phyloP scores from a whole-genome alignment of 53 echinoderm and acorn worm species.

The Arbacia lixula region DNA sequence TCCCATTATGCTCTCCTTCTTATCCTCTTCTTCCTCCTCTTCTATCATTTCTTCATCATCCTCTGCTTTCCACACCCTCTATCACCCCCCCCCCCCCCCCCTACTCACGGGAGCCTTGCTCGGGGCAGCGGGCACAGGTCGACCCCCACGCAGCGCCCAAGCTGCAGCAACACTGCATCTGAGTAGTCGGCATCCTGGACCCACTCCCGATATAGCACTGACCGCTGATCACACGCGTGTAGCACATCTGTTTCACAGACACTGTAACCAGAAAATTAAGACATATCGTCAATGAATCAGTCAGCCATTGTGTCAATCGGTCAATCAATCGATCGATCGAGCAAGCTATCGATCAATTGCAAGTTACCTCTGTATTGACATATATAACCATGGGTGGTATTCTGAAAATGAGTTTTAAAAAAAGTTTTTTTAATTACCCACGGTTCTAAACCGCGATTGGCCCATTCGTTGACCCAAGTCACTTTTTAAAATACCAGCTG shows the following conservation, averaged over 20 bases:
- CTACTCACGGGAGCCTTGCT: constrained; percentile 65
- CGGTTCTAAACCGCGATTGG: no score
- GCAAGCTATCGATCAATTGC: no score
- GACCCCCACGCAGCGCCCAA: constrained; percentile 90
- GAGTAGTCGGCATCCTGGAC: constrained; percentile 75
- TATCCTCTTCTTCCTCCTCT: constrained; percentile 54
- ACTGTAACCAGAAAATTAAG: constrained; percentile 37
- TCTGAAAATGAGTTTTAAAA: no score
- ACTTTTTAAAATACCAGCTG: no score
- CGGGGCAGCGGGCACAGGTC: constrained; percentile 75
- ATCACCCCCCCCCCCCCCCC: neutral
- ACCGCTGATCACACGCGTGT: constrained; percentile 73
- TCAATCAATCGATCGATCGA: no score
- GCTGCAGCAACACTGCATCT: constrained; percentile 97
- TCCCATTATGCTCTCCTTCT: constrained; percentile 50
- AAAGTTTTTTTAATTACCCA: no score
- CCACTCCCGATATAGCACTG: constrained; percentile 71
- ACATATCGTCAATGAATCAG: constrained; percentile 11
- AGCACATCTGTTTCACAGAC: constrained; percentile 81
- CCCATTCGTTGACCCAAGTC: no score
- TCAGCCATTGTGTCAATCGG: no score
- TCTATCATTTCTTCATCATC: neutral
- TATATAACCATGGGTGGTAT: no score
- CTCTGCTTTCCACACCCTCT: neutral
- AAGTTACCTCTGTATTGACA: no score